Percentiles rank a stretch among this genome's conserved stretches.
Evolutionary conservation across 1,140 invertebrate genomes (phyloP).

Genomic region (Achatina immaculata): DNA sequence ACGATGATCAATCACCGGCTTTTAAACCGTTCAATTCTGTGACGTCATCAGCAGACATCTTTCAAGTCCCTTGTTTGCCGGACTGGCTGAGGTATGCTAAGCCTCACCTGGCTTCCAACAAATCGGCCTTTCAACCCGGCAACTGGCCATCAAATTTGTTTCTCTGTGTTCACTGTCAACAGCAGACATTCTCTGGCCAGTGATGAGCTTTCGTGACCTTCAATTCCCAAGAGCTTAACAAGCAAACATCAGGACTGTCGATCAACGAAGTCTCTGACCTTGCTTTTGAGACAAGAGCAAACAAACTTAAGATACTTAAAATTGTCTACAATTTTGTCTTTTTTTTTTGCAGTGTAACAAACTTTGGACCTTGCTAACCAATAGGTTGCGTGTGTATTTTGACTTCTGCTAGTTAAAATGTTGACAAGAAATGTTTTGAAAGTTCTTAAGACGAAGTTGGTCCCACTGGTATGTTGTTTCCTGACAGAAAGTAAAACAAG

Average conservation of each 20-base stretch:
- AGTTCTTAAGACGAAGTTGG: not conserved
- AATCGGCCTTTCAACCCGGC: conserved; percentile 2
- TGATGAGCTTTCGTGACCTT: conserved; percentile 3
- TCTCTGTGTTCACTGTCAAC: conserved; percentile 13
- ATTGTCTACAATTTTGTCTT: not conserved
- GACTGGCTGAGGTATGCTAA: not conserved
- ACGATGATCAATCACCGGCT: not conserved
- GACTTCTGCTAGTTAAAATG: not conserved
- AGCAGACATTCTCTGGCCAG: not conserved
- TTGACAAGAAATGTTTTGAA: not conserved
- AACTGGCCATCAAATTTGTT: conserved; percentile 3
- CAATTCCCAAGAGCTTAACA: not conserved
- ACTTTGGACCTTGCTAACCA: not conserved
- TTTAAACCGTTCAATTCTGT: not conserved
- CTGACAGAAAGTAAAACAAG: too few relatives aligned
- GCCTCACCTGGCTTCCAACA: not conserved
- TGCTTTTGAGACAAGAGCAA: not conserved
- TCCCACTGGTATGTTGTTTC: too few relatives aligned
- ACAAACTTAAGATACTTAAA: not conserved
- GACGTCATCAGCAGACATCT: not conserved
- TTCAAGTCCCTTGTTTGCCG: not conserved
- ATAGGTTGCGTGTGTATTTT: not conserved
- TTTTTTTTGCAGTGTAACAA: not conserved
- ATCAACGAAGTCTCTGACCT: not conserved
- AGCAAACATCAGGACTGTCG: not conserved